Evolutionary conservation across 2,888 invertebrate species (phyloP).

Genomic region (Atherix ibis): DNA sequence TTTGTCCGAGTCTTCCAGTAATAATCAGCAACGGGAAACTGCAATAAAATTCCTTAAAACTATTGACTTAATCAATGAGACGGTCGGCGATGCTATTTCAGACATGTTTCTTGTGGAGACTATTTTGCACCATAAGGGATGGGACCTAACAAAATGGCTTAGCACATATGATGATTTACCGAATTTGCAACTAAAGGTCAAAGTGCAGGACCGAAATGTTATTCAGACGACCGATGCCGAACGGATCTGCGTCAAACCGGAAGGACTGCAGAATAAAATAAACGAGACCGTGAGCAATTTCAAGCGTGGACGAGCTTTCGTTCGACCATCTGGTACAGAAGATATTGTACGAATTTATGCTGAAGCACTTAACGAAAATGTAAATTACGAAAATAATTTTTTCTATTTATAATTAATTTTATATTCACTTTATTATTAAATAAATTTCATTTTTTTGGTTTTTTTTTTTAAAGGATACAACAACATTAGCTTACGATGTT

Average conservation of each 20-base stretch:
- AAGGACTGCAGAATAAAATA: conserved; percentile 68
- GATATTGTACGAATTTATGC: conserved; percentile 92
- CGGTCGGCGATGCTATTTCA: conserved; percentile 93
- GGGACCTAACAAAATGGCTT: conserved; percentile 68
- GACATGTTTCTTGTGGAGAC: conserved; percentile 90
- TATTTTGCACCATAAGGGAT: conserved; percentile 66
- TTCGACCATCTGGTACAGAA: conserved; percentile 94
- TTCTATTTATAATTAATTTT: neutral
- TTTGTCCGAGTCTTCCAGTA: conserved; percentile 15
- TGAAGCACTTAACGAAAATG: conserved; percentile 65
- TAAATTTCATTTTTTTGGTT: conserved; percentile 1
- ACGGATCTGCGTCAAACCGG: conserved; percentile 61
- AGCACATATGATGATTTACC: conserved; percentile 71
- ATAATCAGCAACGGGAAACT: conserved; percentile 22
- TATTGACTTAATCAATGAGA: conserved; percentile 81
- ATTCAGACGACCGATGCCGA: conserved; percentile 83
- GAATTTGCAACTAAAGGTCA: conserved; percentile 74
- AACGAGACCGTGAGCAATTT: conserved; percentile 53
- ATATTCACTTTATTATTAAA: too few relatives aligned
- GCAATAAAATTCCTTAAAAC: conserved; percentile 48
- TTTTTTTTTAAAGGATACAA: conserved; percentile 36
- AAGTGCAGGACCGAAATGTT: conserved; percentile 69
- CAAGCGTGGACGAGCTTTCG: conserved; percentile 67
- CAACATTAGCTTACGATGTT: conserved; percentile 59
- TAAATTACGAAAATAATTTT: conserved; percentile 28